Conservation (phyloP, 1,140 invertebrate genomes). For the Zelostemma sp. region DNA sequence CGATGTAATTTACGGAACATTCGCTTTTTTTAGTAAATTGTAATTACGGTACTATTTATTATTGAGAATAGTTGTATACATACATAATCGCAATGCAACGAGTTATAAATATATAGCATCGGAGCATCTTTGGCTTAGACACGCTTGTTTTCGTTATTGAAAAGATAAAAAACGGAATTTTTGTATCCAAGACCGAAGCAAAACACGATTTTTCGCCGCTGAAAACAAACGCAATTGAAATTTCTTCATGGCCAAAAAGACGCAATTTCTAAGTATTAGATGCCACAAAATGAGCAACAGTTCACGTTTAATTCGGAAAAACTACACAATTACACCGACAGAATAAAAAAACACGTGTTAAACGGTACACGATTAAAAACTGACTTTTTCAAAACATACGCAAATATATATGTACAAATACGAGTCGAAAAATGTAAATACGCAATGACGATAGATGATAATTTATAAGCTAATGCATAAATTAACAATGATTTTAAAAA, state of each 20-base stretch:
- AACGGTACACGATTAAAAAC: conserved; percentile 29
- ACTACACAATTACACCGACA: conserved; percentile 6
- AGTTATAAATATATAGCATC: conserved; percentile 60
- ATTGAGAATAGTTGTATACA: conserved; percentile 56
- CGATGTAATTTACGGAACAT: too few species aligned
- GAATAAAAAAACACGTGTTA: conserved; percentile 27
- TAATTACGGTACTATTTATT: conserved; percentile 54
- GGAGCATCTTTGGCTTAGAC: conserved; percentile 66
- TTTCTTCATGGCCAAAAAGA: too few species aligned
- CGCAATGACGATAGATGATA: conserved; percentile 36
- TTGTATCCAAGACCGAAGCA: conserved; percentile 38
- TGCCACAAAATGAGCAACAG: conserved; percentile 33
- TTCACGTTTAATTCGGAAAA: neutral
- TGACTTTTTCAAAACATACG: conserved; percentile 28
- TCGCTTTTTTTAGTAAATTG: conserved; percentile 22
- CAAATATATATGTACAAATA: conserved; percentile 26
- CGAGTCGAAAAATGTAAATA: conserved; percentile 25
- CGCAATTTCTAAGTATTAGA: conserved; percentile 18
- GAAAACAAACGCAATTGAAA: too few species aligned
- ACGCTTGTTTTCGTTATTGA: conserved; percentile 41
- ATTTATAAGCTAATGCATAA: conserved; percentile 35
- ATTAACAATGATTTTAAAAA: conserved; percentile 44
- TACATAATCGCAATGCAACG: conserved; percentile 57
- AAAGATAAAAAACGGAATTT: conserved; percentile 46
- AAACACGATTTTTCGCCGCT: neutral